Percentiles rank a stretch among this genome's conserved stretches.
Evolutionary conservation across 2,113 vertebrate species (phyloP).

Genomic region (Azemiops feae): DNA sequence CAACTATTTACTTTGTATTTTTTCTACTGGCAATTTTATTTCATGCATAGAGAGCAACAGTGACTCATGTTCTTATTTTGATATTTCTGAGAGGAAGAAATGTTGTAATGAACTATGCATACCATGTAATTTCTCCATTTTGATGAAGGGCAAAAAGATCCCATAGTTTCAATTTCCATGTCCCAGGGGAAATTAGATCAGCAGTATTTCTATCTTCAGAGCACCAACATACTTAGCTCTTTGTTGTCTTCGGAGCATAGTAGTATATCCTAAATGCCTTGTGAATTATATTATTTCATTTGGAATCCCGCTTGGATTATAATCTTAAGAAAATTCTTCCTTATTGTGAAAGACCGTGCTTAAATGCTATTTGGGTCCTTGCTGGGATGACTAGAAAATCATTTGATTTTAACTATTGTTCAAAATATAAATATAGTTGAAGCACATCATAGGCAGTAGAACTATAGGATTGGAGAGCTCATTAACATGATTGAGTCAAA

Average conservation of each 20-base stretch:
- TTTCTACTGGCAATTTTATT: not conserved
- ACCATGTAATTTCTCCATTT: not conserved
- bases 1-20: conserved; percentile 47
- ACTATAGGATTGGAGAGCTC: not conserved
- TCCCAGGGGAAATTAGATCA: not conserved
- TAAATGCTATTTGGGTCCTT: conserved; percentile 11
- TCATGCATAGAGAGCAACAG: not conserved
- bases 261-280: not conserved
- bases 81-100: not conserved
- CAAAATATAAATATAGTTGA: not conserved
- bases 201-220: not conserved
- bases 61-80: conserved; percentile 14
- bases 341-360: not conserved
- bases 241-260: not conserved
- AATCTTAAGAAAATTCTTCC: not conserved
- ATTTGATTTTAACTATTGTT: not conserved
- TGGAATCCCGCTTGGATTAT: not conserved
- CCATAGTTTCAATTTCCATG: fast-evolving
- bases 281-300: not conserved
- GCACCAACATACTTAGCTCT: not conserved
- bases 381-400: not conserved
- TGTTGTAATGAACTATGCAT: conserved; percentile 27
- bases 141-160: not conserved
- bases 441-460: not conserved
- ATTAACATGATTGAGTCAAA: not conserved